These are phyloP conservation scores for Cheilosia urbana DNA, from an alignment of 2,888 invertebrate genomes.

Conservation along the genomic window DNA sequence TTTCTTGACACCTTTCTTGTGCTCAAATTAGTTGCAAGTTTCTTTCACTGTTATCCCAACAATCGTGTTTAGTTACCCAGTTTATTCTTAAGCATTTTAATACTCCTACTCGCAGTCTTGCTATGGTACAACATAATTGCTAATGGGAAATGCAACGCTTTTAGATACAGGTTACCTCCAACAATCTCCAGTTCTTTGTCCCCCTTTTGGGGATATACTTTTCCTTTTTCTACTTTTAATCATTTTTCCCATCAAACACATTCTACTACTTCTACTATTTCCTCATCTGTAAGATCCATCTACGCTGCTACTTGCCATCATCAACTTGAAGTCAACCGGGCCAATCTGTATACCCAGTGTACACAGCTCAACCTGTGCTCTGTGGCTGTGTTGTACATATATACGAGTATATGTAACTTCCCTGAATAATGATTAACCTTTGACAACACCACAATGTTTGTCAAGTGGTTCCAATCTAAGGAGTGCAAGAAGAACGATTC, in stretches of 20 bases:
- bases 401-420: slow-evolving; percentile 22
- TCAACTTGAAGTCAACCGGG: slow-evolving; percentile 57
- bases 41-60: too few species aligned
- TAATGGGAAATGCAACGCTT: slow-evolving; percentile 40
- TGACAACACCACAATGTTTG: slow-evolving; percentile 74
- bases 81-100: too few species aligned
- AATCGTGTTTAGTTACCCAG: too few species aligned
- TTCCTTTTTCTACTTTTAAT: slow-evolving; percentile 51
- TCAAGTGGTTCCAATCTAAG: slow-evolving; percentile 67
- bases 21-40: too few species aligned
- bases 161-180: slow-evolving; percentile 44
- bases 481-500: slow-evolving; percentile 38
- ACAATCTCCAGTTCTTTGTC: not conserved
- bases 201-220: slow-evolving; percentile 9
- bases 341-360: slow-evolving; percentile 45
- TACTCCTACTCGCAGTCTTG: not conserved
- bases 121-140: slow-evolving; percentile 63
- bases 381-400: slow-evolving; percentile 28
- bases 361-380: slow-evolving; percentile 58
- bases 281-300: slow-evolving; percentile 44
- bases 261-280: slow-evolving; percentile 65
- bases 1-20: not conserved
- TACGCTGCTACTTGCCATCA: slow-evolving; percentile 32
- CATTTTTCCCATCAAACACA: slow-evolving; percentile 71
- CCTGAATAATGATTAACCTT: slow-evolving; percentile 74